Base-by-base conservation (phyloP, 2,888 invertebrate species). In the Drosophila rellima region DNA sequence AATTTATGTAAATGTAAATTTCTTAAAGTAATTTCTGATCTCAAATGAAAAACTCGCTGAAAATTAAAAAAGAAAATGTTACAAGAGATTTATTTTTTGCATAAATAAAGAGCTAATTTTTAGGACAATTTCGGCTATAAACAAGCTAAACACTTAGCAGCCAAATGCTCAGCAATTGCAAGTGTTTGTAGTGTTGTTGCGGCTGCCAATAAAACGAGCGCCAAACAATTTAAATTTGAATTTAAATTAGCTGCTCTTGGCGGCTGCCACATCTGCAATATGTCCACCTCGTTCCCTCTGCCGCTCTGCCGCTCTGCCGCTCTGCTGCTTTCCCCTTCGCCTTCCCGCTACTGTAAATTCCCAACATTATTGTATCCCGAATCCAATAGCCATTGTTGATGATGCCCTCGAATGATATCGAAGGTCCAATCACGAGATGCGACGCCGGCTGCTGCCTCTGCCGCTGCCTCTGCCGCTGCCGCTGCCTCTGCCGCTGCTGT, bases 221-320 rank as follows among this genome's bases (percentile, higher is more conserved):
- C 71, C 71, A 78, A 88, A 79, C 72, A 84, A 84, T 89, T 89
- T 87, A 72, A 77, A 84, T 84, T 84, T 85, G 88, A 87, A 84
- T 89, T 87, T 82, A 89, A 84, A 84, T 89, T 89, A 84, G 89
- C 81, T 68, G 63, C 80, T 54, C 74, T 55, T 55, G 75, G 60
- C 76, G 59, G 56, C 66, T 77, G 73, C 73, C 60, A 64, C 67
- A 76, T 64, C 82, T 76, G 71, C 76, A 80, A 67, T 59, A 50
- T 78, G 68, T 50, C 42, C 18, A n/a, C 45, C 13, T 10, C 18
- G 18, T 17, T 26, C 6, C 11, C 42, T 2, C 13, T 11, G 7
- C 1, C 37, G n/a, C 1, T 3, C 7, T 17, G 3, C 15, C 29
- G 8, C 29, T n/a, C 3, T 11, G 7, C 1, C 37, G n/a, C 1